These are phyloP conservation scores for Tethya wilhelma DNA, from an alignment of 37 sponge, comb jelly and placozoan genomes.

Conservation along the genomic window DNA sequence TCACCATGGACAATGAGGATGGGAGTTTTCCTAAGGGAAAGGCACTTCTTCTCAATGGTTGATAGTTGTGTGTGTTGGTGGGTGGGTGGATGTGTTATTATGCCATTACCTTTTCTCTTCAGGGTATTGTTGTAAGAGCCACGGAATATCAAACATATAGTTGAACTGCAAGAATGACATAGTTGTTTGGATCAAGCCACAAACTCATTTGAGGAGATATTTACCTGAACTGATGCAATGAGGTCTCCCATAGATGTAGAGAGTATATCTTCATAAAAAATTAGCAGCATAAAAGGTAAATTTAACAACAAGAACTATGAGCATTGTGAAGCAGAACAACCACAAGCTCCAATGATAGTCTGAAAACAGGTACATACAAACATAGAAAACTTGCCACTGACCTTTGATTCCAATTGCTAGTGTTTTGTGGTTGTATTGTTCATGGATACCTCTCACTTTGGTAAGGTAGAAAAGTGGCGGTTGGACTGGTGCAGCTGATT, in stretches of 20 bases:
- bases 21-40: slow-evolving; percentile 41
- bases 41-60: neutral
- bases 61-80: neutral
- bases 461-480: slow-evolving; percentile 62
- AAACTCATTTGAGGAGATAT: neutral
- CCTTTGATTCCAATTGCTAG: slow-evolving; percentile 73
- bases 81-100: neutral
- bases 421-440: slow-evolving; percentile 28
- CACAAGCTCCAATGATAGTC: neutral
- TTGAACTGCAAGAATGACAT: slow-evolving; percentile 70
- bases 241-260: slow-evolving; percentile 72
- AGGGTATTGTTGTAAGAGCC: slow-evolving; percentile 90
- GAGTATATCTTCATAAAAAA: no score
- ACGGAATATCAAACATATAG: slow-evolving; percentile 88
- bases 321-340: no score
- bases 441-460: slow-evolving; percentile 54
- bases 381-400: neutral
- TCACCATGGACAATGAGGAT: slow-evolving; percentile 79
- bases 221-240: slow-evolving; percentile 75
- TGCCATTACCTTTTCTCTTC: slow-evolving; percentile 40
- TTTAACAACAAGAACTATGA: no score
- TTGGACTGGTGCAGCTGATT: neutral
- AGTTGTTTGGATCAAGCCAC: neutral
- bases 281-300: no score
- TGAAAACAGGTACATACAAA: neutral